Base-by-base conservation (phyloP, 53 echinoderm and acorn worm species). In the Holothuria leucospilota region DNA sequence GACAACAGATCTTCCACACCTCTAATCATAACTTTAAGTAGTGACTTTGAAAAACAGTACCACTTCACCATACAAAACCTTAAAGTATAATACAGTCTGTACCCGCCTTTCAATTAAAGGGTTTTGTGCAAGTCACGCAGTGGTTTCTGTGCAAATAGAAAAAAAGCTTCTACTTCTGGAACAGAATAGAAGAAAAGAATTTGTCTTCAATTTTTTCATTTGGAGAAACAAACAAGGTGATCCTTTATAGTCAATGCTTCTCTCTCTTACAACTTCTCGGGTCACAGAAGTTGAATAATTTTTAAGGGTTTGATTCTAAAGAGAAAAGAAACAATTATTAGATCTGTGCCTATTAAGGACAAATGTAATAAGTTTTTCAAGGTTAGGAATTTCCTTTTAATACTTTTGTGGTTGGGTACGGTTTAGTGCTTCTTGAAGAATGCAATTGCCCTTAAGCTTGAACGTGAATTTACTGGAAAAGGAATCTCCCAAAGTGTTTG, bases 391-490 rank as follows among this genome's bases (percentile, higher is more conserved):
- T 51, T 51, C 52, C 75, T 75, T 75, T 56, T 56, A 16, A 16
- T 56, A 56, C 56, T 56, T 56, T 75, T 49, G 49, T 49, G 20
- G n/a, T 75, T 4, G 46, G 75, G 75, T 75, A 75, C 75, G 75
- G 75, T 75, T 75, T 75, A 52, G 49, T 75, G 75, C 75, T 75
- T 75, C 75, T 75, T 75, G 15, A 75, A 75, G 75, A 75, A 75
- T 75, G 51, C 75, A 46, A 2, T 75, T 51, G 75, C 51, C 75
- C 75, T 75, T 28, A 75, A 46, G 75, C 75, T 49, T 52, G 51
- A 75, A 39, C 27, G 56, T 75, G 75, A 12, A 75, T 25, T 39
- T 8, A 2, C 75, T 51, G 53, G 52, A 75, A 75, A 75, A 52
- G 75, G 52, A 52, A 51, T 75, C 52, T 75, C 26, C 26, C 51